Percentiles rank a stretch among this genome's conserved stretches.
These are phyloP conservation scores for Mesoligia furuncula DNA, from an alignment of 2,888 invertebrate species.

Conservation along the genomic window DNA sequence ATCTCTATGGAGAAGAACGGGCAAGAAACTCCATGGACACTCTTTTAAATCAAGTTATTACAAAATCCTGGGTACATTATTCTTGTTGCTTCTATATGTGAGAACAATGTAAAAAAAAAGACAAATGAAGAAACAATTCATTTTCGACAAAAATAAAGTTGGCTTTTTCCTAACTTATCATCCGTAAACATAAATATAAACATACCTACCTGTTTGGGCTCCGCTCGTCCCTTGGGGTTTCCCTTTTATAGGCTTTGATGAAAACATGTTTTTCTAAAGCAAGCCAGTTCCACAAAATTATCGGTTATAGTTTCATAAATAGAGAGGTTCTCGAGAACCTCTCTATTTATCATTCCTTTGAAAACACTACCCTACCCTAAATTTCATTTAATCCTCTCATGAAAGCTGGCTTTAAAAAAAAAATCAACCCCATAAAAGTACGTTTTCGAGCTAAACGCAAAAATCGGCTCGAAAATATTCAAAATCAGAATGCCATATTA, in stretches of 20 bases:
- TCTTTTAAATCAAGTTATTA: too few relatives aligned
- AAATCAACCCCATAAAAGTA: neutral
- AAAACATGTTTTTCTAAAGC: too few relatives aligned
- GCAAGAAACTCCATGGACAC: too few relatives aligned
- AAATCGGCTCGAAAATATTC: conserved; percentile 47
- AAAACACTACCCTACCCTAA: neutral
- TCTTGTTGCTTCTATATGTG: too few relatives aligned
- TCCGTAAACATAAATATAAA: neutral
- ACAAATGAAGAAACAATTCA: too few relatives aligned
- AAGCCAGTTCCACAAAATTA: neutral
- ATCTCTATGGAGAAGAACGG: too few relatives aligned
- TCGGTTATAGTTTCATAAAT: neutral
- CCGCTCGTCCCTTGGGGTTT: too few relatives aligned
- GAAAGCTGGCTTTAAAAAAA: neutral
- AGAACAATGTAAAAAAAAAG: too few relatives aligned
- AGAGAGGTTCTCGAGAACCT: neutral
- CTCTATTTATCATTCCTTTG: neutral
- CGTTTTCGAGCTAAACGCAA: conserved; percentile 28
- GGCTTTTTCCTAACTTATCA: neutral
- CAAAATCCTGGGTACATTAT: too few relatives aligned
- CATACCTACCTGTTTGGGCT: too few relatives aligned
- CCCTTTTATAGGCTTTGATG: too few relatives aligned
- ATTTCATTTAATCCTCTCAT: neutral
- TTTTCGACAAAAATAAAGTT: neutral
- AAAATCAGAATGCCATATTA: conserved; percentile 71